A percentile compares a stretch with the other conserved stretches of the same genome.
Conservation (phyloP, 1,140 invertebrate species). For the Tetraneura akinire region DNA sequence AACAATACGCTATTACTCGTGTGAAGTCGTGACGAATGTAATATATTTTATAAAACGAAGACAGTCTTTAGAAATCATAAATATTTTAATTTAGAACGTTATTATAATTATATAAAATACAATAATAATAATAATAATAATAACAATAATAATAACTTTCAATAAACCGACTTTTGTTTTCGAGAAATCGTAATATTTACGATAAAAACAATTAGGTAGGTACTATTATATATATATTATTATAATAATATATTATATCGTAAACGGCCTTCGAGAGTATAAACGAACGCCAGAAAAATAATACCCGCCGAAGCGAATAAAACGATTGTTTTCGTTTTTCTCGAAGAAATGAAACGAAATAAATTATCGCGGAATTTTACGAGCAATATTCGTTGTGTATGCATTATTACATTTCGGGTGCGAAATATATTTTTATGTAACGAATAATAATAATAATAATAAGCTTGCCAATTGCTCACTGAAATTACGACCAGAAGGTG, state of each 20-base stretch:
- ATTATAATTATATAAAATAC: too few relatives aligned
- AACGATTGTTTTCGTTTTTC: constrained; percentile 22
- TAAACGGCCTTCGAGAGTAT: constrained; percentile 14
- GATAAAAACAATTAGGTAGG: not conserved
- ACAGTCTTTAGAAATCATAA: too few relatives aligned
- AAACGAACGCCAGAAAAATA: constrained; percentile 13
- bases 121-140: too few relatives aligned
- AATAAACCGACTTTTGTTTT: too few relatives aligned
- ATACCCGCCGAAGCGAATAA: not conserved
- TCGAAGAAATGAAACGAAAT: constrained; percentile 29
- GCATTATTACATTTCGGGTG: constrained; percentile 42
- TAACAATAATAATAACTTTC: too few relatives aligned
- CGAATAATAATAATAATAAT: constrained; percentile 34
- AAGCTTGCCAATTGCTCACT: constrained; percentile 1
- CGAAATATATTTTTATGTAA: constrained; percentile 31
- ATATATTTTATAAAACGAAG: too few relatives aligned
- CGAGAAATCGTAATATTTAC: constrained; percentile 6
- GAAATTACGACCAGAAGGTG: constrained; percentile 24
- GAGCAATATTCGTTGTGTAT: constrained; percentile 29
- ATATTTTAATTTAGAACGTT: too few relatives aligned
- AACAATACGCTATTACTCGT: too few relatives aligned
- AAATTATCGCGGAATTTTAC: constrained; percentile 19
- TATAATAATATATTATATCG: too few relatives aligned
- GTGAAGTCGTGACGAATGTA: too few relatives aligned
- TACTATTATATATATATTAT: too few relatives aligned